Base-by-base conservation (phyloP, 2,888 invertebrate species). In the Xanthorhoe spadicearia region DNA sequence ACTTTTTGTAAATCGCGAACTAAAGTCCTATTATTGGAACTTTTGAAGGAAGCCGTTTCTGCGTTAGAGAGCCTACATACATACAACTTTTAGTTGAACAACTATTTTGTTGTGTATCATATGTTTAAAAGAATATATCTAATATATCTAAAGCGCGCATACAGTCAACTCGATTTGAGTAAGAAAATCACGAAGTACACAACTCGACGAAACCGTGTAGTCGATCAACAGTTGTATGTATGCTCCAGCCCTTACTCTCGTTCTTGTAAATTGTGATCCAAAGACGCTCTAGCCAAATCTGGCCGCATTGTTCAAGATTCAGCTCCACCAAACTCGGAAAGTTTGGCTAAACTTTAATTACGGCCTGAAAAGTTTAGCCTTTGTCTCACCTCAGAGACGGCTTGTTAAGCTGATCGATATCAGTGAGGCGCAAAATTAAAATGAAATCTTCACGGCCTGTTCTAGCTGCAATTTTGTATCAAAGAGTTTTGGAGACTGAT, bases 281-380 rank as follows among this genome's bases (percentile, higher is more conserved):
- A 51, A 66, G 28, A 15, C 43, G 35, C 19, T 38, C 10, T 49
- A 59, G 48, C 23, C 55, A 57, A 69, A 63, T 69, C 63, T 58
- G 60, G 7, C 52, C 48, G 55, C 56, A 57, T 70, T 59, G 68
- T 64, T 38, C 48, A 56, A 46, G 67, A 69, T 69, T 69, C 62
- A 61, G 62, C 61, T 70, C 57, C 60, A 60, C 65, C 57, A 66
- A 64, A 51, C 69, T 15, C 15, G 15, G 46, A 55, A 74, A 66
- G 70, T 72, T 63, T 52, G 15, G 13, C 53, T 35, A 13, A 72
- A 72, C 69, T 72, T 74, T 74, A 72, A 74, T 74, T 74, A 68
- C 68, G 51, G 50, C 56, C 60, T 54, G 54, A 51, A 61, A 68
- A 64, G 53, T 72, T 70, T 52, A 18, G 56, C 62, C 66, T 68